Conservation (phyloP, 1,140 invertebrate genomes). For the Drosophila orosa region DNA sequence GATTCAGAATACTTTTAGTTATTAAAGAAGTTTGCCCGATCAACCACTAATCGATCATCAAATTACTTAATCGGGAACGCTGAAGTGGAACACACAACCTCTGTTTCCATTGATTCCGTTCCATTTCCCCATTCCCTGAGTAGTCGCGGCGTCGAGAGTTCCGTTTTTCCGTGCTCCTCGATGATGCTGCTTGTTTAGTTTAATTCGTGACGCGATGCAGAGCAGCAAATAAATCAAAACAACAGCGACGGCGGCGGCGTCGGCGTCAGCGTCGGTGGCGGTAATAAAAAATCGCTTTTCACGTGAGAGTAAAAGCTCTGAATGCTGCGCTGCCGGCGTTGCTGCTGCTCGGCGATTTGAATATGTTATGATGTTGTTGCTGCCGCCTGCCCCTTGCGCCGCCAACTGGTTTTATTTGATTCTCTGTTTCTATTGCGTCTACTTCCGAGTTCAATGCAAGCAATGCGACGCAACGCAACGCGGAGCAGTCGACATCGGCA, state of each 20-base stretch:
- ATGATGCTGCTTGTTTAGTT: conserved; percentile 65
- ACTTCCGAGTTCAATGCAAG: conserved; percentile 80
- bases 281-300: conserved; percentile 62
- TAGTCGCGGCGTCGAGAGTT: conserved; percentile 32
- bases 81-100: neutral
- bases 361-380: conserved; percentile 79
- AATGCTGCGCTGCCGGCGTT: conserved; percentile 20
- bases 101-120: conserved; percentile 4
- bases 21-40: neutral
- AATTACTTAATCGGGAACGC: neutral
- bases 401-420: conserved; percentile 73
- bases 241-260: conserved; percentile 11
- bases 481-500: conserved; percentile 22
- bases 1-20: neutral
- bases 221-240: conserved; percentile 58
- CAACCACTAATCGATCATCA: neutral
- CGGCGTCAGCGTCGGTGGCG: too few species aligned
- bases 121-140: conserved; percentile 17
- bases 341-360: conserved; percentile 63
- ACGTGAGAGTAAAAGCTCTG: conserved; percentile 76
- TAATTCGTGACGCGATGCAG: conserved; percentile 72
- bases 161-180: conserved; percentile 27
- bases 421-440: conserved; percentile 80
- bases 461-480: conserved; percentile 18
- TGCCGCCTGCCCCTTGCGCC: conserved; percentile 54